Percentiles rank a stretch among this genome's conserved stretches.
Conservation (phyloP, 2,888 invertebrate genomes). For the Yponomeuta cagnagella region DNA sequence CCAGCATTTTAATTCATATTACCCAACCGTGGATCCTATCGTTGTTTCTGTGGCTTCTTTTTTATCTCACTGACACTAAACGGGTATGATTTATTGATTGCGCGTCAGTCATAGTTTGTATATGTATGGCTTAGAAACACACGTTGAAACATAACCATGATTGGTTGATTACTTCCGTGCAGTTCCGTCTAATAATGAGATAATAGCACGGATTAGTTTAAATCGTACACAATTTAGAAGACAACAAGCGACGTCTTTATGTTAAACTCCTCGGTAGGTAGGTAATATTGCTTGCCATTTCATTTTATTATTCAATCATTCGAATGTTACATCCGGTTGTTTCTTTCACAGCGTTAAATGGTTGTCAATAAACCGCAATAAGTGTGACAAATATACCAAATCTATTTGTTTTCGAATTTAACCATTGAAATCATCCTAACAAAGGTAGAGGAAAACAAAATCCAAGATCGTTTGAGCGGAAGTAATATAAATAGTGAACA, state of each 20-base stretch:
- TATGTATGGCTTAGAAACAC: background rate
- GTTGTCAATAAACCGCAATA: background rate
- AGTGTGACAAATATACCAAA: background rate
- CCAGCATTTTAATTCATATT: background rate
- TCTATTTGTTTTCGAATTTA: background rate
- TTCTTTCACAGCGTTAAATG: background rate
- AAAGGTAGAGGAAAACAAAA: background rate
- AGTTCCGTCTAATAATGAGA: background rate
- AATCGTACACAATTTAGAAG: background rate
- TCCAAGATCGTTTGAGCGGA: constrained; percentile 7
- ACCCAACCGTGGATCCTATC: background rate
- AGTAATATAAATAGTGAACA: background rate
- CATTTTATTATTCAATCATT: background rate
- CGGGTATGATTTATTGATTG: background rate
- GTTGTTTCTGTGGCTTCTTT: background rate
- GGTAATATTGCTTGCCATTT: background rate
- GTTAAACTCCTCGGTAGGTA: too few species aligned
- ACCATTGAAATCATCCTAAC: background rate
- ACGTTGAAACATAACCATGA: background rate
- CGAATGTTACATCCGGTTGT: background rate
- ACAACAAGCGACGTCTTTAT: background rate
- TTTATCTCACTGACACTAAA: background rate
- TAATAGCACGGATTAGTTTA: background rate
- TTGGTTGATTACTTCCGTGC: background rate
- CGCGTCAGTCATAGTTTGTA: background rate